These are phyloP conservation scores for Bradypodion pumilum DNA, from an alignment of 2,797 vertebrate genomes.

Conservation along the genomic window DNA sequence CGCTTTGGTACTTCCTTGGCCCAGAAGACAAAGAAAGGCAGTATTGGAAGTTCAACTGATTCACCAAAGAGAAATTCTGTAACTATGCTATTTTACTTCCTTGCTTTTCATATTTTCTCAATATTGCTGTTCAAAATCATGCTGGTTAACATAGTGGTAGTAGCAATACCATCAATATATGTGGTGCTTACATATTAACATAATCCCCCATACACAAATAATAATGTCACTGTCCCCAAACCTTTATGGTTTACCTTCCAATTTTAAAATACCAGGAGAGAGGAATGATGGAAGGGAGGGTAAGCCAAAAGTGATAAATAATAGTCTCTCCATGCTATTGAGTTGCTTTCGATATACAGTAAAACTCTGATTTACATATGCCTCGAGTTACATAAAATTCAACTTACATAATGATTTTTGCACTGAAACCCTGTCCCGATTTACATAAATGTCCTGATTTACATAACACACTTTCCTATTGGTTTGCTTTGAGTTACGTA, in stretches of 20 bases:
- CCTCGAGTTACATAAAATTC: no score
- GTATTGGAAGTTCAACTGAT: constrained; percentile 86
- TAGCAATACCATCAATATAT: not conserved
- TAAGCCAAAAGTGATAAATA: not conserved
- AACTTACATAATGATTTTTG: no score
- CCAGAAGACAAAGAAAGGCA: constrained; percentile 91
- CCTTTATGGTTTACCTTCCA: not conserved
- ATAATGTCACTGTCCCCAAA: not conserved
- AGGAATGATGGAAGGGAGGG: not conserved
- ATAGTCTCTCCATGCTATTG: not conserved
- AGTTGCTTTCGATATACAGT: no score
- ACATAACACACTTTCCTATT: no score
- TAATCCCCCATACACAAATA: not conserved
- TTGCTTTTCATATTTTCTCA: not conserved
- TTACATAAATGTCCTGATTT: no score
- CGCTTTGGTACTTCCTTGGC: constrained; percentile 97
- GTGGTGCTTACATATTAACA: no score
- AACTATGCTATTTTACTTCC: constrained; percentile 59
- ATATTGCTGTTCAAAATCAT: not conserved
- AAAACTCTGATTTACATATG: no score
- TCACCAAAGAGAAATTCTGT: constrained; percentile 93
- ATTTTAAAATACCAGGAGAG: not conserved
- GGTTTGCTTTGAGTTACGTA: no score
- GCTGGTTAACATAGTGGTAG: not conserved
- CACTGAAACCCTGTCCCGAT: no score